These are phyloP conservation scores for Noctua janthe DNA, from an alignment of 2,888 invertebrate genomes.

Conservation along the genomic window DNA sequence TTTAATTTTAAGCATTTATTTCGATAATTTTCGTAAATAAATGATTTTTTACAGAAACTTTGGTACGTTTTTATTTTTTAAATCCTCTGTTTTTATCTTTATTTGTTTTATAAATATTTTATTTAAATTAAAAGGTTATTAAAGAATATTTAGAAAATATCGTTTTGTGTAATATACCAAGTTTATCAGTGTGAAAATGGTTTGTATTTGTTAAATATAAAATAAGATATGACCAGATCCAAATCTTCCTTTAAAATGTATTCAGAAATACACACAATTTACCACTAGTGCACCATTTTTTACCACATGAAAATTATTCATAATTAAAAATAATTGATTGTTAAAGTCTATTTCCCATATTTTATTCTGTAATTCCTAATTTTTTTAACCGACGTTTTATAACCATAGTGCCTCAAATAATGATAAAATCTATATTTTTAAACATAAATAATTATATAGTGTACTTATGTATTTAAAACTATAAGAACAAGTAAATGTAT, in stretches of 20 bases:
- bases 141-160: background rate
- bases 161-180: background rate
- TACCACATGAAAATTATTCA: background rate
- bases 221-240: background rate
- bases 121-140: background rate
- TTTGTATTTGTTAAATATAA: conserved; percentile 10
- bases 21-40: conserved; percentile 61
- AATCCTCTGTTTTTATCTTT: conserved; percentile 3
- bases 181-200: background rate
- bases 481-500: conserved; percentile 25
- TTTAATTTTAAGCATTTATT: conserved; percentile 63
- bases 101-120: background rate
- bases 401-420: conserved; percentile 46
- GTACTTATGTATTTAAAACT: conserved; percentile 22
- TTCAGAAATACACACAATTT: background rate
- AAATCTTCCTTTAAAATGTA: conserved; percentile 25
- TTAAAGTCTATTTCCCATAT: background rate
- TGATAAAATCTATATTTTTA: conserved; percentile 31
- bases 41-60: conserved; percentile 53
- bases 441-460: conserved; percentile 31
- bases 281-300: background rate
- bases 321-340: background rate
- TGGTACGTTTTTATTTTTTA: conserved; percentile 27
- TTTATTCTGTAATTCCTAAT: background rate
- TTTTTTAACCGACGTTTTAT: background rate